A percentile compares a stretch with the other conserved stretches of the same genome.
Evolutionary conservation across 2,797 vertebrate species (phyloP).

Genomic region (Poecilia picta): DNA sequence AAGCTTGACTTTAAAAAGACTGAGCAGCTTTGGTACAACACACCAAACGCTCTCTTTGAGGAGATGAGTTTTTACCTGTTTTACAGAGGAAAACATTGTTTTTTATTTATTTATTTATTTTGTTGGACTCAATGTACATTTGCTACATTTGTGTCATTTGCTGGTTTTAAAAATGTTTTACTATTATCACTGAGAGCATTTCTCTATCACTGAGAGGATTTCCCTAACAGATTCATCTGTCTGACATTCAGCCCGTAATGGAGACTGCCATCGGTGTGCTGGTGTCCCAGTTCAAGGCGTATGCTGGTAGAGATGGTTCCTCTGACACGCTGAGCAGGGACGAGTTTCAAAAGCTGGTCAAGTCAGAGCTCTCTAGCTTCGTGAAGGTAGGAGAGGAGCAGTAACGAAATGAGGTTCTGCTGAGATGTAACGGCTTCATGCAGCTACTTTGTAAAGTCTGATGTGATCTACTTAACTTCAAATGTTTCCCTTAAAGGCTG

Average conservation of each 20-base stretch:
- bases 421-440: background rate
- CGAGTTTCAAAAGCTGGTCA: constrained; percentile 71
- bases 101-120: background rate
- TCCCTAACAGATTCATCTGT: background rate
- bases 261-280: constrained; percentile 74
- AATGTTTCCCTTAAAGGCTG: too few relatives aligned
- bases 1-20: constrained; percentile 19
- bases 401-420: background rate
- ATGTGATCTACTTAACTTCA: background rate
- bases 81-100: background rate
- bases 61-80: constrained; percentile 18
- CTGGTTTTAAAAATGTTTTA: background rate
- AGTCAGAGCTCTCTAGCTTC: constrained; percentile 68
- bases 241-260: constrained; percentile 46
- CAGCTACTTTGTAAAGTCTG: background rate
- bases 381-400: constrained; percentile 57
- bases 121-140: constrained; percentile 1
- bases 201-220: background rate
- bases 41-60: background rate
- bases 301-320: constrained; percentile 69
- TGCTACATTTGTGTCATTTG: background rate
- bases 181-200: background rate
- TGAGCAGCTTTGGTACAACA: background rate
- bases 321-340: constrained; percentile 72
- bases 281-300: constrained; percentile 73